Conservation (phyloP, 2,113 vertebrate species). For the Strix uralensis region DNA sequence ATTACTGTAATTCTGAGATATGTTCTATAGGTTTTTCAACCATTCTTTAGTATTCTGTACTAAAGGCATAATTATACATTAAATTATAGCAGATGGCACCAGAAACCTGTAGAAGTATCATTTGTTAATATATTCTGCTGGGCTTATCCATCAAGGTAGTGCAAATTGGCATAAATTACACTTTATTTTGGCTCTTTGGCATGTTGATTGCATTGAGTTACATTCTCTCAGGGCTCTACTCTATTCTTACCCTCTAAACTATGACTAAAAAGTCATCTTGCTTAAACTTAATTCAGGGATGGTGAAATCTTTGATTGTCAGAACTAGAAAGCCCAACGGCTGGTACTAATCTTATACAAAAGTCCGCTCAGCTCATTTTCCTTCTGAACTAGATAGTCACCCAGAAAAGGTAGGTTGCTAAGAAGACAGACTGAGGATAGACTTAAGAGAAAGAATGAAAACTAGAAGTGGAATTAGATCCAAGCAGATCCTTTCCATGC, state of each 20-base stretch:
- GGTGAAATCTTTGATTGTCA: neutral
- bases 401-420: neutral
- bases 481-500: neutral
- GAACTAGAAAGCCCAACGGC: neutral
- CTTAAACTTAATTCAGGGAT: neutral
- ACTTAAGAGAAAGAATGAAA: neutral
- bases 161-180: constrained; percentile 35
- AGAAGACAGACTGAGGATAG: neutral
- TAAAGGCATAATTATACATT: constrained; percentile 31
- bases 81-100: constrained; percentile 41
- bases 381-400: neutral
- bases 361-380: neutral
- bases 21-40: neutral
- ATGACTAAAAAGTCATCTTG: neutral
- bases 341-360: neutral
- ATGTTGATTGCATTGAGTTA: neutral
- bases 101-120: constrained; percentile 20
- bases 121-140: constrained; percentile 45
- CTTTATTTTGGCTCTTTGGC: constrained; percentile 33
- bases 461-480: neutral
- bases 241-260: neutral
- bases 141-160: constrained; percentile 31
- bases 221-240: neutral
- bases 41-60: neutral
- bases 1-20: constrained; percentile 29